Evolutionary conservation across 1,140 invertebrate genomes (phyloP), one percentile per base, ranked within the genome.

Genomic region (Caenorhabditis inopinata): DNA sequence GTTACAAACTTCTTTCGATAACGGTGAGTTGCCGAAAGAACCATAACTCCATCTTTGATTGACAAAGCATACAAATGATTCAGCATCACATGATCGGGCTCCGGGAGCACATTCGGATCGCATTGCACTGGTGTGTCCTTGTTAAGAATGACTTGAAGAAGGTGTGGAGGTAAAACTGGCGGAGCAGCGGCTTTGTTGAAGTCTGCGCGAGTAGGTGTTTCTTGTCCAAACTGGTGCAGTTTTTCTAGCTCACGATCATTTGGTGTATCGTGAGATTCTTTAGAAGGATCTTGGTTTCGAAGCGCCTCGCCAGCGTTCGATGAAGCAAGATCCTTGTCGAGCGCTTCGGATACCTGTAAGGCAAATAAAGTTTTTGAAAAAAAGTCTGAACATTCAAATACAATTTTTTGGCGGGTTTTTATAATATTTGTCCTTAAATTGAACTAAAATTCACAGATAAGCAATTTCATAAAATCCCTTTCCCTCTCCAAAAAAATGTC

Each of bases 1-100:
- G 97, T 99, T 11, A 99, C 97, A 91, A 98, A 99, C 92, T 99
- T 99, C 91, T 98, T 97, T 68, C 96, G 92, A 89, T 97, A 98
- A 11, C 83, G 91, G 90, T 98, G 96, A 11, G 96, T 98, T 1
- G 96, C 95, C 87, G 95, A 96, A 2, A 99, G 90, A 29, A 99
- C 97, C 95, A 99, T 98, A 1, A 99, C 96, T 48, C 96, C 96
- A 90, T 99, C 96, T 91, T 98, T 98, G 85, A 99, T 99, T 46
- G 96, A 97, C 78, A 99, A 91, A 18, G 97, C 97, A 91, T 99
- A 99, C n/a, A 99, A 90, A 91, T 99, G 97, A 90, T 99, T 99
- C 83, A 99, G 91, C 96, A 99, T 99, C 1, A 99, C 96, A 90
- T 98, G 96, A 89, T 98, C 98, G 9, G 97, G 96, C 90, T 98